phyloP scores from a whole-genome alignment of 2,797 vertebrate genomes.

The Poeciliopsis paucimaculata region DNA sequence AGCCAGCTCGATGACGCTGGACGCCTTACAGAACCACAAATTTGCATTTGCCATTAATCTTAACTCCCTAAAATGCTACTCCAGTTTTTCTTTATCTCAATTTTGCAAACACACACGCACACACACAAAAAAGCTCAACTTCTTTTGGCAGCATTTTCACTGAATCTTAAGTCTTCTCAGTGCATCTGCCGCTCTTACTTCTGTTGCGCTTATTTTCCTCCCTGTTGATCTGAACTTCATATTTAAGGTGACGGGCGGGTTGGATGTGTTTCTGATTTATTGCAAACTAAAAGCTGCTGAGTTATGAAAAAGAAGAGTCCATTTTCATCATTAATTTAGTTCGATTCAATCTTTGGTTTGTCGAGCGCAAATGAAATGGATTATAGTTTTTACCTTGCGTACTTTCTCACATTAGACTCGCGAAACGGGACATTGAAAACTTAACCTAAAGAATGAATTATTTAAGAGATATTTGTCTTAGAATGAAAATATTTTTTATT shows the following conservation, averaged over 20 bases:
- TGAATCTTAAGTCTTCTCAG: conserved; percentile 70
- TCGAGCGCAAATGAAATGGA: background rate
- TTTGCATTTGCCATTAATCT: conserved; percentile 70
- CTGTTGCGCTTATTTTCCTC: conserved; percentile 24
- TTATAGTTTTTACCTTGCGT: background rate
- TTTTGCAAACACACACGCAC: conserved; percentile 56
- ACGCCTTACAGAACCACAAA: conserved; percentile 52
- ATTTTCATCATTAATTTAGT: background rate
- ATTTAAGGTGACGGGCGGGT: background rate
- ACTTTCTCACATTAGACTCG: background rate
- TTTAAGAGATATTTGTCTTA: background rate
- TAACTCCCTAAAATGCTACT: conserved; percentile 64
- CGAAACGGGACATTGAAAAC: background rate
- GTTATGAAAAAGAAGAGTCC: background rate
- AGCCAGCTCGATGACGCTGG: conserved; percentile 46
- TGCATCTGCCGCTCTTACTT: conserved; percentile 74
- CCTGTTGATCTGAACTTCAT: background rate
- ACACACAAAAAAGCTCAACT: conserved; percentile 56
- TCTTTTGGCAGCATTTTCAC: conserved; percentile 69
- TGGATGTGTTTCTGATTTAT: background rate
- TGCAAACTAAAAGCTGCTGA: background rate
- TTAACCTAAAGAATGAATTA: background rate
- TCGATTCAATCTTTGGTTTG: background rate
- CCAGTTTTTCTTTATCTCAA: conserved; percentile 66
- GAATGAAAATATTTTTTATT: background rate